A percentile compares a stretch with the other conserved stretches of the same genome.
Conservation (phyloP, 2,113 vertebrate genomes). For the Calyptommatus sinebrachiatus region DNA sequence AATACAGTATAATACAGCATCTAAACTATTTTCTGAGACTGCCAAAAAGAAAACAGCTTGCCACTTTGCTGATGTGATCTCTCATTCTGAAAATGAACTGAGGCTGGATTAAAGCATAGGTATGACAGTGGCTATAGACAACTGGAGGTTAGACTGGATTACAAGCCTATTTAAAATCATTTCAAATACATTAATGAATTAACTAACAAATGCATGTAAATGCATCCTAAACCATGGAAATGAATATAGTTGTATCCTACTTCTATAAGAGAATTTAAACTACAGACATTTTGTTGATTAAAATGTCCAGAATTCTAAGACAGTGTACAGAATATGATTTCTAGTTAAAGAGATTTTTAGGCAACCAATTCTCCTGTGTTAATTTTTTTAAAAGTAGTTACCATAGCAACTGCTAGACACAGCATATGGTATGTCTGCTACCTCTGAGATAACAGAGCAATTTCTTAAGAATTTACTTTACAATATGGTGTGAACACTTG, state of each 20-base stretch:
- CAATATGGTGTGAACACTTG: slow-evolving; percentile 81
- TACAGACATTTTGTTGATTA: slow-evolving; percentile 51
- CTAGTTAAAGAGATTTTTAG: slow-evolving; percentile 75
- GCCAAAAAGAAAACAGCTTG: not conserved
- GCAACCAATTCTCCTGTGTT: slow-evolving; percentile 75
- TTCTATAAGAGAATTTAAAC: slow-evolving; percentile 30
- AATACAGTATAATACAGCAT: too few relatives aligned
- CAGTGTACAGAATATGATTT: slow-evolving; percentile 59
- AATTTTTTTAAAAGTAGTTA: slow-evolving; percentile 80
- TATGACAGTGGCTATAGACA: not conserved
- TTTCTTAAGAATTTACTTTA: slow-evolving; percentile 80
- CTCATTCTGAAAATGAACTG: not conserved
- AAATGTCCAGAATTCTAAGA: slow-evolving; percentile 3
- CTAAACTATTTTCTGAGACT: not conserved
- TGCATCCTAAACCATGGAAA: not conserved
- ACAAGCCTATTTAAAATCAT: too few relatives aligned
- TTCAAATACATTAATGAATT: too few relatives aligned
- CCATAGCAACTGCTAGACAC: slow-evolving; percentile 81
- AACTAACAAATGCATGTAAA: not conserved
- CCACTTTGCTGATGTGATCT: slow-evolving; percentile 1
- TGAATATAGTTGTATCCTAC: not conserved
- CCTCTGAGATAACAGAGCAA: slow-evolving; percentile 79
- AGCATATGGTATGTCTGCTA: slow-evolving; percentile 84
- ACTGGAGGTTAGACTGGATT: too few relatives aligned
- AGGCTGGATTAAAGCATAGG: not conserved